Percentiles rank a stretch among this genome's conserved stretches.
Conservation (phyloP, 2,888 invertebrate species). For the Epinotia demarniana region DNA sequence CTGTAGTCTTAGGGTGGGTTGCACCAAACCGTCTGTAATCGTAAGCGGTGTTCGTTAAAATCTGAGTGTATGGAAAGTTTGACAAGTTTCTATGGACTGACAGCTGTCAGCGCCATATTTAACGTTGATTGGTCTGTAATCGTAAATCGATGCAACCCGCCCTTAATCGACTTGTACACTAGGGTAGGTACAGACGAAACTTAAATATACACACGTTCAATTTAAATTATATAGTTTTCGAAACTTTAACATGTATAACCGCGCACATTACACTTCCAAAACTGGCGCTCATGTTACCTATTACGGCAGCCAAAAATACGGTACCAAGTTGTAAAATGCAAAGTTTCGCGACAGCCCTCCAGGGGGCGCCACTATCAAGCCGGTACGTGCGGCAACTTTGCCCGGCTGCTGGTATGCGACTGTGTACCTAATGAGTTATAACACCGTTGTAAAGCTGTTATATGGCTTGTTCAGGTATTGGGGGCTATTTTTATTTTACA, state of each 20-base stretch:
- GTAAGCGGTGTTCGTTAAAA: too few relatives aligned
- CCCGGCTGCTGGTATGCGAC: conserved; percentile 45
- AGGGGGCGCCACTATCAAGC: conserved; percentile 57
- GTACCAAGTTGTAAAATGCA: conserved; percentile 31
- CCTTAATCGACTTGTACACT: too few relatives aligned
- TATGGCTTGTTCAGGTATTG: conserved; percentile 4
- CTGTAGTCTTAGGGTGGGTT: too few relatives aligned
- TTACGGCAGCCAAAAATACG: conserved; percentile 31
- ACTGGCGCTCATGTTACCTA: conserved; percentile 4
- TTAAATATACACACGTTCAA: too few relatives aligned
- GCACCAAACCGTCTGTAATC: too few relatives aligned
- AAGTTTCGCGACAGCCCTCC: conserved; percentile 40
- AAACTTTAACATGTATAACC: neutral
- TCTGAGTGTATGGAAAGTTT: too few relatives aligned
- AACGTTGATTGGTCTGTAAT: too few relatives aligned
- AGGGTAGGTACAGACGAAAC: too few relatives aligned
- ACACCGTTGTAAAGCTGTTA: conserved; percentile 12
- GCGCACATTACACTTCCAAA: neutral
- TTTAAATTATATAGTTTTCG: too few relatives aligned
- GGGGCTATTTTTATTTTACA: neutral
- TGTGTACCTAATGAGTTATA: conserved; percentile 26
- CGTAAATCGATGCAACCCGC: too few relatives aligned
- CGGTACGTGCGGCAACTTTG: conserved; percentile 55
- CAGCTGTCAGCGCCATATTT: too few relatives aligned
- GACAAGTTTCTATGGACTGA: too few relatives aligned